Base-by-base conservation (phyloP, 1,140 invertebrate species). In the Dysdera silvatica region DNA sequence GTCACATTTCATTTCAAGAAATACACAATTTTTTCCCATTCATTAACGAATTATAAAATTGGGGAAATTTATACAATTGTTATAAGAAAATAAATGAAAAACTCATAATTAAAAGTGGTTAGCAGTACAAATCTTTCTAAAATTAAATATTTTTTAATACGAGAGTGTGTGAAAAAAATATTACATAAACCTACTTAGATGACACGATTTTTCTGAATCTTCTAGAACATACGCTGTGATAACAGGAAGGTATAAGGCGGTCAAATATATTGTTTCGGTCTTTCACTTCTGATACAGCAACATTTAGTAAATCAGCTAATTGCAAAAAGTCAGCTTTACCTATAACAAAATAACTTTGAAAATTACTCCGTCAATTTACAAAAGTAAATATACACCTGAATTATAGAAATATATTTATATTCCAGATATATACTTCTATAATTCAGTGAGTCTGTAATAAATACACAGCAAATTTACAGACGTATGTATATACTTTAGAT, bases 271-370 rank as follows among this genome's bases (percentile, higher is more conserved):
- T 78, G 60, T 66, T 66, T 33, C 66, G 59, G 55, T 80, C 78
- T 52, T 73, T 74, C 2, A 78, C 74, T 65, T 79, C 79, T 14
- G 74, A 73, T 35, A 81, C 71, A 43, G 74, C 71, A 31, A 81
- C 74, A 67, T 80, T 75, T 20, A 81, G 68, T 12, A 81, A 67
- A 67, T 81, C 79, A 23, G 75, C 74, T 49, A 81, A 49, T 54
- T 76, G 73, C 10, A 79, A 60, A 71, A 81, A 80, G 54, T 80
- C 73, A 33, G 56, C 66, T 67, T 74, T 75, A n/a, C 54, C 75
- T 77, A 65, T 16, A 71, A 69, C 43, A 54, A 53, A 18, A 62
- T 18, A 58, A 54, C 37, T n/a, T n/a, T 35, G 7, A 52, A 53
- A 16, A 51, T 51, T 53, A n/a, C 48, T 56, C 12, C 24, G 12